Evolutionary conservation across 2,797 vertebrate species (phyloP).

Genomic region (Lagodon rhomboides): DNA sequence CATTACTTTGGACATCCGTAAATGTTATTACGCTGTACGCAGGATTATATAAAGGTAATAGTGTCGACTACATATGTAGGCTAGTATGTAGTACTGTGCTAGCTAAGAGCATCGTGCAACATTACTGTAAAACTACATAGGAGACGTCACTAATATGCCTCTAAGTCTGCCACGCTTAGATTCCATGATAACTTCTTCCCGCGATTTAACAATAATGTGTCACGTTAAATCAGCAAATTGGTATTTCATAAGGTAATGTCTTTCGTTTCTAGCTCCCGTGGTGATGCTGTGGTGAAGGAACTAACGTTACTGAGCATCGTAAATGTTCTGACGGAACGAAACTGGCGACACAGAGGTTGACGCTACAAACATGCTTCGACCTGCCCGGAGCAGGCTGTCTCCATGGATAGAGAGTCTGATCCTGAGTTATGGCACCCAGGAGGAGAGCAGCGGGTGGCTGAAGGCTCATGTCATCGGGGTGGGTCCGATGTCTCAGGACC

Average conservation of each 20-base stretch:
- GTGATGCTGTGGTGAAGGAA: slow-evolving; percentile 23
- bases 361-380: slow-evolving; percentile 41
- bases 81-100: too few species aligned
- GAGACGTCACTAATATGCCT: background rate
- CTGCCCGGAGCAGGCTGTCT: background rate
- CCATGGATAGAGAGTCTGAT: slow-evolving; percentile 78
- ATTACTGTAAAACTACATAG: background rate
- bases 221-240: background rate
- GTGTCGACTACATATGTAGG: accelerated
- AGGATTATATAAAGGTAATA: background rate
- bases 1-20: background rate
- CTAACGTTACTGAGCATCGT: background rate
- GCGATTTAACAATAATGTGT: background rate
- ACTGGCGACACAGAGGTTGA: background rate
- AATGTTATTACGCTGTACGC: accelerated
- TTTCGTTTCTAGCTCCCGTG: background rate
- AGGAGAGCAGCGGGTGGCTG: slow-evolving; percentile 30
- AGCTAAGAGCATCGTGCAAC: background rate
- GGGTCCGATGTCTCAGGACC: slow-evolving; percentile 65
- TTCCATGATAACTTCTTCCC: background rate
- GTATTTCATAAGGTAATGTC: accelerated
- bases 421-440: slow-evolving; percentile 32
- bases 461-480: slow-evolving; percentile 72
- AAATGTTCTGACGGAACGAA: background rate
- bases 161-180: background rate